Percentiles rank a stretch among this genome's conserved stretches.
Conservation (phyloP, 1,140 invertebrate genomes). For the Lineus longissimus region DNA sequence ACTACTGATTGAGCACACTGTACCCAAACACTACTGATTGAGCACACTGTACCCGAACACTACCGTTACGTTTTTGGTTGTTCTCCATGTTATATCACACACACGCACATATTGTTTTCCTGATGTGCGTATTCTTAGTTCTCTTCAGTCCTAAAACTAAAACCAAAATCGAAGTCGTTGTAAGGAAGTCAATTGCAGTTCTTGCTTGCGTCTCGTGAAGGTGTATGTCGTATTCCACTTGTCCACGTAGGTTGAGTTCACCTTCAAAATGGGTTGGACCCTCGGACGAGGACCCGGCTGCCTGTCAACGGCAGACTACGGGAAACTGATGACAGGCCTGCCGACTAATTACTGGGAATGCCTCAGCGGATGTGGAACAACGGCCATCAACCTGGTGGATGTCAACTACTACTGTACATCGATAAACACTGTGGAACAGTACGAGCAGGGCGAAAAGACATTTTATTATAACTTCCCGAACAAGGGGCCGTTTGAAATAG, state of each 20-base stretch:
- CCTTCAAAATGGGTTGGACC: slow-evolving; percentile 17
- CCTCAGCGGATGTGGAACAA: neutral
- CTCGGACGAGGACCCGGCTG: slow-evolving; percentile 10
- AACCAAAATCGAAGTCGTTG: too few relatives aligned
- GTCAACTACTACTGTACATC: slow-evolving; percentile 12
- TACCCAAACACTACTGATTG: too few relatives aligned
- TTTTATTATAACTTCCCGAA: slow-evolving; percentile 15
- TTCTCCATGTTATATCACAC: too few relatives aligned
- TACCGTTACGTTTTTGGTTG: too few relatives aligned
- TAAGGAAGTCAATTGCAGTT: too few relatives aligned
- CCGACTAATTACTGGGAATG: slow-evolving; percentile 8
- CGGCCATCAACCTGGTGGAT: neutral
- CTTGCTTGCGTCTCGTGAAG: too few relatives aligned
- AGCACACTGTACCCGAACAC: too few relatives aligned
- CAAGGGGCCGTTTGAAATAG: slow-evolving; percentile 13
- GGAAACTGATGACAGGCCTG: neutral
- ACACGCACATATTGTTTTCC: too few relatives aligned
- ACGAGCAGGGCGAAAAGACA: slow-evolving; percentile 19
- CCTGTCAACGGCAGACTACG: neutral
- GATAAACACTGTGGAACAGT: slow-evolving; percentile 9
- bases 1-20: too few relatives aligned
- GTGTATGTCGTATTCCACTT: too few relatives aligned
- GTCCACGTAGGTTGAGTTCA: slow-evolving; percentile 20
- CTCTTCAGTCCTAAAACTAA: too few relatives aligned
- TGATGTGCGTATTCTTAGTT: too few relatives aligned